phyloP scores from a whole-genome alignment of 1,140 invertebrate genomes.

The Panonychus citri region DNA sequence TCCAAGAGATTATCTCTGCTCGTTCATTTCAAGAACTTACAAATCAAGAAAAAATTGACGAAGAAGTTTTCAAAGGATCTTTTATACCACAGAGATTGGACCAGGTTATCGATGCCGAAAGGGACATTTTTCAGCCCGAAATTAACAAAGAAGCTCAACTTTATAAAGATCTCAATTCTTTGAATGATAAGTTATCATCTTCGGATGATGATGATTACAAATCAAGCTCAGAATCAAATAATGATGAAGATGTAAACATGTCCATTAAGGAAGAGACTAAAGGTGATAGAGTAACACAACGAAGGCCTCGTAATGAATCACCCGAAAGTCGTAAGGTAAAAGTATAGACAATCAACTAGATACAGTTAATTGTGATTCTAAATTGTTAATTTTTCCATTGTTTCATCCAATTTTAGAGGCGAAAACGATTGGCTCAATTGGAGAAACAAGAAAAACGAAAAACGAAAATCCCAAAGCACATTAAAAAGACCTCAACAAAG shows the following conservation, averaged over 20 bases:
- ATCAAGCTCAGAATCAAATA: conserved; percentile 25
- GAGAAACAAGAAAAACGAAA: conserved; percentile 73
- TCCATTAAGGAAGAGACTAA: conserved; percentile 9
- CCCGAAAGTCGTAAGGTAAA: conserved; percentile 50
- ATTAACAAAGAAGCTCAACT: background rate
- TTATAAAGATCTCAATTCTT: background rate
- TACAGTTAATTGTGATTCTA: background rate
- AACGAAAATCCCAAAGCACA: conserved; percentile 79
- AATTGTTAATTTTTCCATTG: background rate
- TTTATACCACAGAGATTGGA: conserved; percentile 85
- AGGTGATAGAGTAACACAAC: conserved; percentile 27
- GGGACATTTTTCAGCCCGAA: conserved; percentile 47
- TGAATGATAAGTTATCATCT: conserved; percentile 20
- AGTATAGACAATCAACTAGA: conserved; percentile 33
- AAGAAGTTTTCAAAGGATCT: conserved; percentile 64
- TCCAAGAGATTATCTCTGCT: conserved; percentile 20
- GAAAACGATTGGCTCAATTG: conserved; percentile 63
- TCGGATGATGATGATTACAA: conserved; percentile 26
- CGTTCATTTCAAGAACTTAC: conserved; percentile 19
- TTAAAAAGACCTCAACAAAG: too few relatives aligned
- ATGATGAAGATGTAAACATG: conserved; percentile 30
- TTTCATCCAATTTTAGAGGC: conserved; percentile 25
- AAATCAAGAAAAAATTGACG: conserved; percentile 24
- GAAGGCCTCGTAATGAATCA: conserved; percentile 62
- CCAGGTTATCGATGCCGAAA: conserved; percentile 70